A percentile compares a stretch with the other conserved stretches of the same genome.
Evolutionary conservation across 2,797 vertebrate species (phyloP).

Genomic region (Neopelma chrysocephalum): DNA sequence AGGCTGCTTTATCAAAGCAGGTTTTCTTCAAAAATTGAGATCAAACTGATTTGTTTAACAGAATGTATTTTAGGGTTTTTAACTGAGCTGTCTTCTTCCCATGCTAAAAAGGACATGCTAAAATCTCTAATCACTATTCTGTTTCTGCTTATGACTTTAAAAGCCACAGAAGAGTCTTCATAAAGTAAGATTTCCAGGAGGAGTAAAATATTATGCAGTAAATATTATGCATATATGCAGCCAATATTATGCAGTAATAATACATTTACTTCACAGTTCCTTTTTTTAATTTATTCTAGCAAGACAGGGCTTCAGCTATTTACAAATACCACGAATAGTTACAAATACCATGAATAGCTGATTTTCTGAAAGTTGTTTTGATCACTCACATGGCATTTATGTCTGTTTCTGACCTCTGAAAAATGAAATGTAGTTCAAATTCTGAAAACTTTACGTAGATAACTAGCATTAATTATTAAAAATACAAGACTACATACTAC

Average conservation of each 20-base stretch:
- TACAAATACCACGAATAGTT: not conserved
- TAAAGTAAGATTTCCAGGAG: not conserved
- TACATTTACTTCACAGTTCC: not conserved
- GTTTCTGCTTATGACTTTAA: not conserved
- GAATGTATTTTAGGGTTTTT: not conserved
- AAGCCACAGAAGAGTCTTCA: not conserved
- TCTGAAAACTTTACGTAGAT: not conserved
- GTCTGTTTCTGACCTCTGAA: not conserved
- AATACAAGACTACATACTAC: not conserved
- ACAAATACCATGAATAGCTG: not conserved
- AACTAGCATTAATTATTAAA: not conserved
- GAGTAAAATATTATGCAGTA: not conserved
- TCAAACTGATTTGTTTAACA: not conserved
- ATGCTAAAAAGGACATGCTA: not conserved
- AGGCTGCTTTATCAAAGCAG: not conserved
- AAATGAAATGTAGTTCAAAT: not conserved
- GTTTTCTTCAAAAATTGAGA: not conserved
- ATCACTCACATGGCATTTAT: not conserved
- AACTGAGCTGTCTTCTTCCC: not conserved
- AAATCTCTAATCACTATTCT: not conserved
- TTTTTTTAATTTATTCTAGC: not conserved
- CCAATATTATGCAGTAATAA: not conserved
- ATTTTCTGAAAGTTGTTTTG: not conserved
- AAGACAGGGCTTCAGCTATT: not conserved
- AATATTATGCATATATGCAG: not conserved